Evolutionary conservation across 2,888 invertebrate species (phyloP).

Genomic region (Oscheius myriophilus): DNA sequence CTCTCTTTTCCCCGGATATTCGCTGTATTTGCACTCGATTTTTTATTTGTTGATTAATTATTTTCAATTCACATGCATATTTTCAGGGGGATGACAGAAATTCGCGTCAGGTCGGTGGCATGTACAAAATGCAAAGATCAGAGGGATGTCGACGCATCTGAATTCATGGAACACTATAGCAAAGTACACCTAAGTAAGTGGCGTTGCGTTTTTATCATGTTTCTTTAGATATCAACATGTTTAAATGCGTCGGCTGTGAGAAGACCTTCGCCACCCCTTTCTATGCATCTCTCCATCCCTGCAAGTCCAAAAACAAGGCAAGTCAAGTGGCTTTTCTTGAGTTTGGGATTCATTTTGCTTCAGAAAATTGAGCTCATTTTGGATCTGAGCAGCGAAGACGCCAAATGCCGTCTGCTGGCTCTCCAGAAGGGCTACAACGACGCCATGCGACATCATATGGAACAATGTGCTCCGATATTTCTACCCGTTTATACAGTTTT

Average conservation of each 20-base stretch:
- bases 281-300: not conserved
- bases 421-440: too few species aligned
- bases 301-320: not conserved
- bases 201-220: too few species aligned
- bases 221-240: not conserved
- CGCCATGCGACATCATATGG: too few species aligned
- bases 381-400: not conserved
- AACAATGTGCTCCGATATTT: too few species aligned
- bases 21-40: not conserved
- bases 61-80: not conserved
- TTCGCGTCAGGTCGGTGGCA: not conserved
- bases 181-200: conserved; percentile 1
- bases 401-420: too few species aligned
- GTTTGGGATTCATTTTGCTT: not conserved
- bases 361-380: not conserved
- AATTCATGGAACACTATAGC: not conserved
- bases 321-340: not conserved
- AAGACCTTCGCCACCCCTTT: conserved; percentile 1
- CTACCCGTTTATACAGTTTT: too few species aligned
- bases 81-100: conserved; percentile 1
- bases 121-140: not conserved
- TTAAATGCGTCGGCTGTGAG: not conserved
- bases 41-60: not conserved
- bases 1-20: too few species aligned
- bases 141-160: not conserved